Evolutionary conservation across 1,140 invertebrate genomes (phyloP).

Genomic region (Oreohelix idahoensis): DNA sequence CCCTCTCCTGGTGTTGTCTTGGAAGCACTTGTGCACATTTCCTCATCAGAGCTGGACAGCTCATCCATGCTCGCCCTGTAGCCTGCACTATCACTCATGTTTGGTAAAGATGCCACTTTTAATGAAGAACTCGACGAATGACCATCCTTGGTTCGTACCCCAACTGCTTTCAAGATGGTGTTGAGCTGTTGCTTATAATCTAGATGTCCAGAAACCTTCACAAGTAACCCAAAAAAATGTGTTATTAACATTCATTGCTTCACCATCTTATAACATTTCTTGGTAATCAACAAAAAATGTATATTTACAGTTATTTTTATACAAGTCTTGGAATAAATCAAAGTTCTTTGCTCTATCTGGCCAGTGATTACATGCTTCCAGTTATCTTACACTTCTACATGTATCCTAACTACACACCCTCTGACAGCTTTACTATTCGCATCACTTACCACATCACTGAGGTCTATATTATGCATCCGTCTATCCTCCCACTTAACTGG

Average conservation of each 20-base stretch:
- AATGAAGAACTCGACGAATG: neutral
- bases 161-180: constrained; percentile 74
- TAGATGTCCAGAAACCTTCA: constrained; percentile 71
- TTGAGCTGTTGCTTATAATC: constrained; percentile 80
- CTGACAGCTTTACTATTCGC: too few relatives aligned
- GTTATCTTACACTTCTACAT: neutral
- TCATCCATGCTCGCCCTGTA: neutral
- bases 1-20: too few relatives aligned
- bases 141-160: constrained; percentile 60
- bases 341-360: too few relatives aligned
- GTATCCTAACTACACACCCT: neutral
- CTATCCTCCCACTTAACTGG: constrained; percentile 76
- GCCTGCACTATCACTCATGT: neutral
- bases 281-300: too few relatives aligned
- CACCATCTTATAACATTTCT: too few relatives aligned
- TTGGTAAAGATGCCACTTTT: neutral
- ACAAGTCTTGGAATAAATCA: too few relatives aligned
- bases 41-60: constrained; percentile 31
- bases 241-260: too few relatives aligned
- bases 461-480: constrained; percentile 79
- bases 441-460: constrained; percentile 76
- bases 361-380: too few relatives aligned
- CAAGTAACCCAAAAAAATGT: too few relatives aligned
- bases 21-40: neutral
- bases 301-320: too few relatives aligned